These are phyloP conservation scores for Sebastes cheni DNA, from an alignment of 2,797 vertebrate genomes.

Conservation along the genomic window DNA sequence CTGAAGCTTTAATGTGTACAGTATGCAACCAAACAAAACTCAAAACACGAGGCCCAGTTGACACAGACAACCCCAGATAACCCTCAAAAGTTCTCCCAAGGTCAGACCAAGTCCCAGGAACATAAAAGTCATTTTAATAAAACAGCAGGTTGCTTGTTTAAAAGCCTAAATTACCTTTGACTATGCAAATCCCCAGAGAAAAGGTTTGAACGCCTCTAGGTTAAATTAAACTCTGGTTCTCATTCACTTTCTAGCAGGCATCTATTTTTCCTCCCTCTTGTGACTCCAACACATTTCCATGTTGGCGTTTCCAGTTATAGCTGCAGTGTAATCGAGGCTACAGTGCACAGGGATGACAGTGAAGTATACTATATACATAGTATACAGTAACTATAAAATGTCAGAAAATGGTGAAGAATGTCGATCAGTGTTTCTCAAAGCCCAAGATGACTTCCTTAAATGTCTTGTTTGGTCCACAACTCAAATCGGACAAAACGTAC, in stretches of 20 bases:
- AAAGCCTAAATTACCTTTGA: constrained; percentile 12
- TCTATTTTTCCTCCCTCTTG: not conserved
- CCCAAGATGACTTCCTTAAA: no score
- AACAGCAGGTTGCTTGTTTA: not conserved
- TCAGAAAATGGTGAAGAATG: no score
- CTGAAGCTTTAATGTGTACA: not conserved
- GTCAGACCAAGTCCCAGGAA: not conserved
- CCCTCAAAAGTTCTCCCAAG: not conserved
- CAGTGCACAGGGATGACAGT: constrained; percentile 16
- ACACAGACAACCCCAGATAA: not conserved
- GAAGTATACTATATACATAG: not conserved
- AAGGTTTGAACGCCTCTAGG: not conserved
- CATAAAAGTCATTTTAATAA: not conserved
- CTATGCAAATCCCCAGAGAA: not conserved
- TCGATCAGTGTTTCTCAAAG: no score
- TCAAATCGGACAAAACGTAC: no score
- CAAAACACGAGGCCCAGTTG: not conserved
- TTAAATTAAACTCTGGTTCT: constrained; percentile 27
- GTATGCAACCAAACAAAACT: not conserved
- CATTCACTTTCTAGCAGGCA: constrained; percentile 1
- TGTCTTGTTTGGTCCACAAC: no score
- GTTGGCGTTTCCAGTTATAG: constrained; percentile 60
- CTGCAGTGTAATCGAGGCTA: constrained; percentile 37
- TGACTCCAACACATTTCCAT: constrained; percentile 46
- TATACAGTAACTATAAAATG: no score